These are phyloP conservation scores for Saturnia japonica DNA, from an alignment of 2,888 invertebrate species.

Conservation along the genomic window DNA sequence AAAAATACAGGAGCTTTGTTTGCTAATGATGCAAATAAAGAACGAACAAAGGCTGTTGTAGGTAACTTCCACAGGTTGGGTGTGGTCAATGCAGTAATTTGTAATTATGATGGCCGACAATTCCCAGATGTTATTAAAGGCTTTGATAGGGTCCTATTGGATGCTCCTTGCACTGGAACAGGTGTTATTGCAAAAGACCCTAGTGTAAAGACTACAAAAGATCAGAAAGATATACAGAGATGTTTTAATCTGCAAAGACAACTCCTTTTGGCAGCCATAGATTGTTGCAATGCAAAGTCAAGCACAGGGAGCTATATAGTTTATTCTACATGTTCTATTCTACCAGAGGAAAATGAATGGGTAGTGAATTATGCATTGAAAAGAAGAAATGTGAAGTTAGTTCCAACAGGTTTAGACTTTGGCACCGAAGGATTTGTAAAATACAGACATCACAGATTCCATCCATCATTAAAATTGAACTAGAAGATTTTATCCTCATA, in stretches of 20 bases:
- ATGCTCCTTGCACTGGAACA: conserved; percentile 99
- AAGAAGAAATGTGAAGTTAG: conserved; percentile 95
- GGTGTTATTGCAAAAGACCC: conserved; percentile 99
- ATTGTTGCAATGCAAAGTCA: conserved; percentile 96
- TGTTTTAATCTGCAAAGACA: conserved; percentile 97
- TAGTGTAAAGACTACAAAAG: conserved; percentile 96
- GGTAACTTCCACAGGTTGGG: conserved; percentile 98
- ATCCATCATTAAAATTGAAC: conserved; percentile 94
- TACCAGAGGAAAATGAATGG: conserved; percentile 99
- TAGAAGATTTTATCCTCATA: conserved; percentile 97
- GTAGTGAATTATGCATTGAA: conserved; percentile 97
- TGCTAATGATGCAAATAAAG: conserved; percentile 96
- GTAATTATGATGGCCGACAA: conserved; percentile 93
- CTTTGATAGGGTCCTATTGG: conserved; percentile 97
- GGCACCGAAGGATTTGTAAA: conserved; percentile 97
- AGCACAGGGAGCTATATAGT: conserved; percentile 96
- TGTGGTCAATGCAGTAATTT: conserved; percentile 95
- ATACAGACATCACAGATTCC: conserved; percentile 92
- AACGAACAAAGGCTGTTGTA: conserved; percentile 94
- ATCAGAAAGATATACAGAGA: conserved; percentile 93
- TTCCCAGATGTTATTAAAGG: conserved; percentile 92
- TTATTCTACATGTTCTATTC: conserved; percentile 98
- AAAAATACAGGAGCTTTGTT: conserved; percentile 98
- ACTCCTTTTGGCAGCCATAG: conserved; percentile 96
- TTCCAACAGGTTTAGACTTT: conserved; percentile 96